These are phyloP conservation scores for Rallus crepitans DNA, from an alignment of 2,797 vertebrate species.

Conservation along the genomic window DNA sequence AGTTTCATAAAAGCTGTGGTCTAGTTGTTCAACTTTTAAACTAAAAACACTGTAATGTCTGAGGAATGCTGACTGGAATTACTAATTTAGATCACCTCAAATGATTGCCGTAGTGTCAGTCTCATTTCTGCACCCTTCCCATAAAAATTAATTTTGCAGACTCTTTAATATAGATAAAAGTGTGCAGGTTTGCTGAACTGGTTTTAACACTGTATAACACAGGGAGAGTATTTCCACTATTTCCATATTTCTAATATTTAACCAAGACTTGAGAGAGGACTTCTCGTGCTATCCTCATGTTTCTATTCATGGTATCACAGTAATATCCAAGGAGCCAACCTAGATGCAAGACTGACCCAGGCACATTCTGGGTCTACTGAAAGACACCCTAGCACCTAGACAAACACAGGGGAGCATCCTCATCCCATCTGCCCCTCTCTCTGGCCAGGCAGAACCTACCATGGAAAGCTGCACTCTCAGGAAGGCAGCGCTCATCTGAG, in stretches of 20 bases:
- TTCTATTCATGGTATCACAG: background rate
- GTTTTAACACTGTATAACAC: background rate
- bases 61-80: background rate
- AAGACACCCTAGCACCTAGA: background rate
- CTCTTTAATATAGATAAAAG: background rate
- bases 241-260: background rate
- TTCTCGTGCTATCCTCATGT: background rate
- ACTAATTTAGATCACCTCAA: background rate
- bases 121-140: background rate
- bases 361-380: background rate
- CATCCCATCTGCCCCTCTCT: background rate
- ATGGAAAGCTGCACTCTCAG: rapidly evolving
- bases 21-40: background rate
- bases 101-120: background rate
- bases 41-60: background rate
- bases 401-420: background rate
- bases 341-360: background rate
- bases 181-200: background rate
- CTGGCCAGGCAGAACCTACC: background rate
- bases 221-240: background rate
- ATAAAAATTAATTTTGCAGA: background rate
- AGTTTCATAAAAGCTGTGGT: background rate
- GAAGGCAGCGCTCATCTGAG: background rate
- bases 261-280: background rate
- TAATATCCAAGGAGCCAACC: background rate